Conservation (phyloP, 2,888 invertebrate genomes). For the Drosophila gaucha region DNA sequence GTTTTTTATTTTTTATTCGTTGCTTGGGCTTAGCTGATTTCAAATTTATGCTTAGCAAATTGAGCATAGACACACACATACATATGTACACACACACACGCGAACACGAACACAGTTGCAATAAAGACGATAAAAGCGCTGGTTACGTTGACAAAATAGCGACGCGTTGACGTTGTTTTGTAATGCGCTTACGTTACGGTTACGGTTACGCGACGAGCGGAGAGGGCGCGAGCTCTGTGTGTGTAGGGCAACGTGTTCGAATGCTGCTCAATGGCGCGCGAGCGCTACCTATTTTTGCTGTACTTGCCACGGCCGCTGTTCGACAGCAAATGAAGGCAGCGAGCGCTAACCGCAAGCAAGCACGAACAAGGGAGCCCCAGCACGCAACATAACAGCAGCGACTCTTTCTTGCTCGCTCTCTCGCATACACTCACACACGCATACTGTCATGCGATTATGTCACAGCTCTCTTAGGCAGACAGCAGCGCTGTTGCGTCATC, state of each 20-base stretch:
- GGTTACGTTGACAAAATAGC: slow-evolving; percentile 50
- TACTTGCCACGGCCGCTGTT: slow-evolving; percentile 80
- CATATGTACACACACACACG: slow-evolving; percentile 5
- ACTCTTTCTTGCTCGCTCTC: background rate
- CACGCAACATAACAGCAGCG: background rate
- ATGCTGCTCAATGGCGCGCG: slow-evolving; percentile 40
- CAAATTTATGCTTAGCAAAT: slow-evolving; percentile 26
- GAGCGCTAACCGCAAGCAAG: slow-evolving; percentile 4
- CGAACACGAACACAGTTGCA: slow-evolving; percentile 4
- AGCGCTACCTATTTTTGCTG: slow-evolving; percentile 37
- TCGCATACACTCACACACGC: background rate
- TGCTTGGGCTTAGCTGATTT: slow-evolving; percentile 15
- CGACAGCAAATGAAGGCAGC: slow-evolving; percentile 70
- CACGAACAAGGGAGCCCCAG: background rate
- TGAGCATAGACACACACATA: slow-evolving; percentile 11
- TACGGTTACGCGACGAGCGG: slow-evolving; percentile 50
- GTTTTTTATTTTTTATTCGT: slow-evolving; percentile 13
- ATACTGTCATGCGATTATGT: slow-evolving; percentile 57
- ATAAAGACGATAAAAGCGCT: slow-evolving; percentile 31
- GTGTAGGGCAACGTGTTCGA: slow-evolving; percentile 54
- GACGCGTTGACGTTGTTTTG: slow-evolving; percentile 61
- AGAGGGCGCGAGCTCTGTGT: slow-evolving; percentile 14
- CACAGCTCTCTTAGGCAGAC: slow-evolving; percentile 57
- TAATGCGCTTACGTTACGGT: slow-evolving; percentile 68
- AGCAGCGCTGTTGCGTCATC: slow-evolving; percentile 64